Evolutionary conservation across 2,113 vertebrate genomes (phyloP).

Genomic region (Melanerpes aurifrons): DNA sequence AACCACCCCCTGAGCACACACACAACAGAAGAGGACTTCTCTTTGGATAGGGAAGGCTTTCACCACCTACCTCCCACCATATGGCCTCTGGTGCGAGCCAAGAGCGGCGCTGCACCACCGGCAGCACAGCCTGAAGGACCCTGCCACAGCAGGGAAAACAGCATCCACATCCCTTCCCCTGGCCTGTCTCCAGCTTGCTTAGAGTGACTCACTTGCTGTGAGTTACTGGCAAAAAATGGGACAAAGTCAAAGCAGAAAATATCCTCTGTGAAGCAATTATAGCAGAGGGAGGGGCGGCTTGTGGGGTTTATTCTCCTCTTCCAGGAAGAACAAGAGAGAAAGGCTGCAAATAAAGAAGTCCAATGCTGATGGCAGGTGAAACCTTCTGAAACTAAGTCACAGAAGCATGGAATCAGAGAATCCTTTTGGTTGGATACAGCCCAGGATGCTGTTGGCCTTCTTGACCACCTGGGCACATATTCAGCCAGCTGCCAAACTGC

Average conservation of each 20-base stretch:
- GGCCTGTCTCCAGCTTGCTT: neutral
- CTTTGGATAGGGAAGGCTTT: neutral
- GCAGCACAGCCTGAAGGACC: neutral
- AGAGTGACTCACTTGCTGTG: neutral
- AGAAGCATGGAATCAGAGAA: neutral
- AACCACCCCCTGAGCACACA: neutral
- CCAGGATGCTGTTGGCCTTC: no score
- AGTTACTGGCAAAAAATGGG: neutral
- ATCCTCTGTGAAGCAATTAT: neutral
- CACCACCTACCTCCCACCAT: constrained; percentile 1
- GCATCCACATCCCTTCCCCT: neutral
- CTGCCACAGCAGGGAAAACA: constrained; percentile 14
- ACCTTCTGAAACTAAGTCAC: neutral
- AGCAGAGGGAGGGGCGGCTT: neutral
- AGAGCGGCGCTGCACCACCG: neutral
- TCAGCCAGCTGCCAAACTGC: no score
- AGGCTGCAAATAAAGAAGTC: neutral
- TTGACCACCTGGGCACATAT: no score
- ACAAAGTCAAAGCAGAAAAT: neutral
- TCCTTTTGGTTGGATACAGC: no score
- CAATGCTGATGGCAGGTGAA: neutral
- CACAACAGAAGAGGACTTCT: neutral
- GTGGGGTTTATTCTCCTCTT: neutral
- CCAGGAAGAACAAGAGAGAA: neutral
- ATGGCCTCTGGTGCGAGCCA: neutral